phyloP scores from a whole-genome alignment of 2,888 invertebrate species.

The Mimumesa dahlbomi region DNA sequence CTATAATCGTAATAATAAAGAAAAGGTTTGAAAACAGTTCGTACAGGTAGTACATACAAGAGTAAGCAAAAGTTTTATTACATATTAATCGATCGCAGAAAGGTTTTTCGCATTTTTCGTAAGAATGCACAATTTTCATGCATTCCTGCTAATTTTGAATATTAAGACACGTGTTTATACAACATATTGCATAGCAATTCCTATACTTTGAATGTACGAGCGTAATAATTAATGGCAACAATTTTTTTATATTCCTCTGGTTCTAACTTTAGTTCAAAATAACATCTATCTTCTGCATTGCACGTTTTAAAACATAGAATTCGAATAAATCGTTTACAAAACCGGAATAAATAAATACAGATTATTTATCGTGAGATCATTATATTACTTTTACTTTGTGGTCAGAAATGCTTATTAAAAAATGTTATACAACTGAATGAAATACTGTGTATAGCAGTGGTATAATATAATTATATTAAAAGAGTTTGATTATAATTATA shows the following conservation, averaged over 20 bases:
- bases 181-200: slow-evolving; percentile 15
- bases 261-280: slow-evolving; percentile 30
- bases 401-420: slow-evolving; percentile 7
- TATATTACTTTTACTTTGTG: slow-evolving; percentile 3
- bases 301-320: too few species aligned
- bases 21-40: not conserved
- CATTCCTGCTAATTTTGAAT: not conserved
- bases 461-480: slow-evolving; percentile 28
- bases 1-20: not conserved
- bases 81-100: slow-evolving; percentile 1
- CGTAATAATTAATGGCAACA: slow-evolving; percentile 19
- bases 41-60: not conserved
- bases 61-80: slow-evolving; percentile 1
- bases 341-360: not conserved
- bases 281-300: slow-evolving; percentile 23
- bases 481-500: slow-evolving; percentile 41
- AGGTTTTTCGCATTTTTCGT: slow-evolving; percentile 1
- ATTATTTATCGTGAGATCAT: slow-evolving; percentile 20
- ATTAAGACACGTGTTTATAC: slow-evolving; percentile 2
- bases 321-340: too few species aligned
- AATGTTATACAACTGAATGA: slow-evolving; percentile 18
- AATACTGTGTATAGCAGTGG: slow-evolving; percentile 14
- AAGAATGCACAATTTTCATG: not conserved
- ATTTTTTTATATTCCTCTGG: slow-evolving; percentile 26
- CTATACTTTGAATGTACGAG: too few species aligned